These are phyloP conservation scores for Synergus umbraculus DNA, from an alignment of 2,888 invertebrate genomes.

Conservation along the genomic window DNA sequence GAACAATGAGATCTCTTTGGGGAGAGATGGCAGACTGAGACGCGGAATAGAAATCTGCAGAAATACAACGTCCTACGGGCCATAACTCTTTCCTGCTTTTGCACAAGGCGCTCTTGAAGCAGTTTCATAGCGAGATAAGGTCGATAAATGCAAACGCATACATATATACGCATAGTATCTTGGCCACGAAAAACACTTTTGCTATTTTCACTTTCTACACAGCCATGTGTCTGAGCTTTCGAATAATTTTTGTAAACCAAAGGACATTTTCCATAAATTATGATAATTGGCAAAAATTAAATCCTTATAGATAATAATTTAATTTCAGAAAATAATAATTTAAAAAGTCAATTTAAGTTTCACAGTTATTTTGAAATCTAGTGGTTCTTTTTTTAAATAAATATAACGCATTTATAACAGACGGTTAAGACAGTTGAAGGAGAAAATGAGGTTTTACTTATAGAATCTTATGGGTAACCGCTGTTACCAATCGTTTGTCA, in stretches of 20 bases:
- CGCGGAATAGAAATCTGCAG: constrained; percentile 43
- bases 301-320: not conserved
- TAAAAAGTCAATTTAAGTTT: not conserved
- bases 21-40: constrained; percentile 43
- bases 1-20: constrained; percentile 49
- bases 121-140: constrained; percentile 48
- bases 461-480: constrained; percentile 38
- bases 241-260: constrained; percentile 21
- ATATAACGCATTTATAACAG: not conserved
- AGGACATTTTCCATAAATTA: constrained; percentile 7
- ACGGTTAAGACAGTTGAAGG: not conserved
- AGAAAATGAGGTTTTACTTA: constrained; percentile 8
- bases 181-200: constrained; percentile 16
- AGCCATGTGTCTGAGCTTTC: constrained; percentile 30
- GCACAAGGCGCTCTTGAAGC: constrained; percentile 51
- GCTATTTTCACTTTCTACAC: constrained; percentile 26
- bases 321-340: not conserved
- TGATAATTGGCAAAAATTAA: too few species aligned
- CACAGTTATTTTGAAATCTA: too few species aligned
- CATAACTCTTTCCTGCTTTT: constrained; percentile 51
- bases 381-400: not conserved
- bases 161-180: not conserved
- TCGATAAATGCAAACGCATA: constrained; percentile 48
- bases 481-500: constrained; percentile 37
- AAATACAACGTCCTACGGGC: constrained; percentile 46